Base-by-base conservation (phyloP, 2,113 vertebrate species). In the Microcebus tavaratra region DNA sequence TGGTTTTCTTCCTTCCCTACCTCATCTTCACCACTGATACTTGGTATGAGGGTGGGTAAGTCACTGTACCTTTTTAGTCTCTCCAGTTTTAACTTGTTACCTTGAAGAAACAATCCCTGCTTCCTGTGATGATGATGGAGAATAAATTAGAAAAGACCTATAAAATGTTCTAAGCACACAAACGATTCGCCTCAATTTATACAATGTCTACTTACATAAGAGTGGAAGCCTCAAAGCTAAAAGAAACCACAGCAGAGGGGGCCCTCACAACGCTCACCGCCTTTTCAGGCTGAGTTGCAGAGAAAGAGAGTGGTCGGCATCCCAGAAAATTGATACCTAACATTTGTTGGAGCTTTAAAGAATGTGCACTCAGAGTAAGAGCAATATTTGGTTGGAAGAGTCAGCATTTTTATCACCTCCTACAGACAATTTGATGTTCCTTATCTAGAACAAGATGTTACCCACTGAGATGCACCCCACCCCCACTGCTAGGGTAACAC, bases 401-500 rank as follows among this genome's bases (percentile, higher is more conserved):
- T 91, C 87, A 96, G 50, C 12, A 53, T 95, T 98, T 96, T 79
- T 76, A 4, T 91, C 86, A 95, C 67, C 36, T 91, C 80, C 92
- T 97, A 72, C 29, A 61, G 91, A 88, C 79, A 96, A 91, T 92
- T 72, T 94, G 97, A 96, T 96, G 84, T 39, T 65, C 53, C 72
- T 97, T 78, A 72, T 50, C 5, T 83, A 81, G 73, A 97, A 95
- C n/a, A 50, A 70, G 61, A 65, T 94, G 73, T 53, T 97, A 91
- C 90, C 90, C 75, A 94, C 39, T 63, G 88, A 89, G 91, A 97
- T 57, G 45, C 73, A 48, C 83, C 78, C 2, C 34, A 29, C 5
- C 4, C 45, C 29, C 34, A 80, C 97, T 93, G 93, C 95, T 96
- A 98, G 96, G 80, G 82, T 97, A 98, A 94, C 68, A n/a, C 78